Evolutionary conservation across 2,888 invertebrate genomes (phyloP), one percentile per base, ranked within the genome.

Genomic region (Trissoscelio sp.): DNA sequence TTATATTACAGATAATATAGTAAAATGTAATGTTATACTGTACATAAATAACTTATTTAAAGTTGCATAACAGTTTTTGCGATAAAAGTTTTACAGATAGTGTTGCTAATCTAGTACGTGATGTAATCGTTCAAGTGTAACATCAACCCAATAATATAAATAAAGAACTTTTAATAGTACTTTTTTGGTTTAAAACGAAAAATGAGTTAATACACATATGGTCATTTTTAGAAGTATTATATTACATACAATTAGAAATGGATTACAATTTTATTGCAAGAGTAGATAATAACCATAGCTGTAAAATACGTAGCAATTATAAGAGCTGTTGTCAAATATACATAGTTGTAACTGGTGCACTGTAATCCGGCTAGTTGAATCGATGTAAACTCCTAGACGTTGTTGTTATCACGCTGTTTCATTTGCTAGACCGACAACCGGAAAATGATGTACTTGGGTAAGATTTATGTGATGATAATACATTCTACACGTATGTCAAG

Each of bases 391-490:
- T 58, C 60, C 67, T 14, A 72, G 73, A 73, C 66, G 37, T 28
- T 51, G 73, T 60, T 70, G 69, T 72, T 79, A 79, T 72, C 72
- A 60, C 48, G 66, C 72, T 72, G 72, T 72, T 70, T 74, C 74
- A 74, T 74, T 74, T 60, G 20, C 64, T 66, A 78, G 58, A 72
- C 64, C 78, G 70, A 78, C 78, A 78, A 78, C 64, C 78, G 78
- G 69, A 72, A 69, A 78, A 78, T 78, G 70, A 78, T 78, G 70
- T 78, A 70, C 64, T 78, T 64, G 64, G 48, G 39, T 4, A 48
- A 69, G 64, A 78, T 78, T 78, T 78, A 74, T 74, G 62, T 22
- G 73, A 62, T 73, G 73, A 73, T 73, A 73, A 73, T 62, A 53
- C 60, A 53, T 62, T 73, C 73, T 42, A 53, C 73, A 53, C 53